phyloP scores from a whole-genome alignment of 2,797 vertebrate genomes.

The Silurus lanzhouensis region DNA sequence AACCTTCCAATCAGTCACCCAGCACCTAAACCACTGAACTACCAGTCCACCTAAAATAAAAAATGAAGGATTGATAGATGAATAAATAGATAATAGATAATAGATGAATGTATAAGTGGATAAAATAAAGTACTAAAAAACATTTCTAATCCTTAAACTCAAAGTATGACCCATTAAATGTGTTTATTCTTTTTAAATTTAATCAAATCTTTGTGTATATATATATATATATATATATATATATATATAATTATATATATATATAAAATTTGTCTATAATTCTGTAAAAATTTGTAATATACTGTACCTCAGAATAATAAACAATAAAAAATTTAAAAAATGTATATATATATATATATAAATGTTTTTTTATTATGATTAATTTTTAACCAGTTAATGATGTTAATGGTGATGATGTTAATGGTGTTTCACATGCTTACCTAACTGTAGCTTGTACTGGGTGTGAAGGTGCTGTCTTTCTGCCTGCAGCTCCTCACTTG shows the following conservation, averaged over 20 bases:
- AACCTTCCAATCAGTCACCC: too few relatives aligned
- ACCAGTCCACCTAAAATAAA: too few relatives aligned
- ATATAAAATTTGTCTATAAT: not conserved
- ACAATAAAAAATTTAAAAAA: too few relatives aligned
- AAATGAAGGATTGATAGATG: too few relatives aligned
- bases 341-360: not conserved
- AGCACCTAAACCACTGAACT: too few relatives aligned
- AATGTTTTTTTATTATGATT: not conserved
- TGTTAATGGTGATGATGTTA: not conserved
- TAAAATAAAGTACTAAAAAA: not conserved
- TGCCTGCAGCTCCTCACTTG: constrained; percentile 80
- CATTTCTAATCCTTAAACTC: constrained; percentile 38
- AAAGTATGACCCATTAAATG: constrained; percentile 42
- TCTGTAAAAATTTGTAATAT: not conserved
- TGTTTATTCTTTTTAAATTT: not conserved
- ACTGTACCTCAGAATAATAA: too few relatives aligned
- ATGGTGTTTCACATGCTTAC: constrained; percentile 57
- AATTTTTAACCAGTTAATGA: not conserved
- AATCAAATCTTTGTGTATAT: too few relatives aligned
- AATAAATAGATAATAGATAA: too few relatives aligned
- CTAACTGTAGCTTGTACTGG: constrained; percentile 80
- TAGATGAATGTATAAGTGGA: too few relatives aligned
- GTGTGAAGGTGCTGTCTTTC: constrained; percentile 82
- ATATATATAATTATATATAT: not conserved
- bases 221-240: too few relatives aligned